These are phyloP conservation scores for Paramormyrops kingsleyae DNA, from an alignment of 2,113 vertebrate genomes.

Conservation along the genomic window DNA sequence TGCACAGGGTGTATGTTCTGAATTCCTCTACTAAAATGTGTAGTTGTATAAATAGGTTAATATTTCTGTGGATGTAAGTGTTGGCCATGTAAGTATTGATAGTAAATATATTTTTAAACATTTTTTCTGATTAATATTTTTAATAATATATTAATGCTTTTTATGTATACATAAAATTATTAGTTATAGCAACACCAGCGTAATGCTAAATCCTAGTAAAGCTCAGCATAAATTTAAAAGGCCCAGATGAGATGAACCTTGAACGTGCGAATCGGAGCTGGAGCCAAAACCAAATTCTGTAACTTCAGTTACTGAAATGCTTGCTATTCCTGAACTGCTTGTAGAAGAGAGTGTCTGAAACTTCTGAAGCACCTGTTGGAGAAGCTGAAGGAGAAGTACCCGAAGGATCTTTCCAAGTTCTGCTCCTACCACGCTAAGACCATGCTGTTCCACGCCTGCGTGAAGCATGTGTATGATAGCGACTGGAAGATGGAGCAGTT, in stretches of 20 bases:
- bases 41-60: background rate
- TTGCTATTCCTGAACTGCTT: background rate
- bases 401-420: constrained; percentile 57
- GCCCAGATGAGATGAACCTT: background rate
- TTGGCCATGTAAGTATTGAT: background rate
- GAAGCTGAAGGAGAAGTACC: constrained; percentile 55
- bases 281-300: background rate
- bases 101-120: background rate
- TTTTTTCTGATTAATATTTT: too few relatives aligned
- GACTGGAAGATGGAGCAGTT: constrained; percentile 53
- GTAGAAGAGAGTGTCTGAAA: constrained; percentile 77
- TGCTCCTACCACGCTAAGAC: constrained; percentile 78
- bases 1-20: background rate
- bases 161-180: background rate
- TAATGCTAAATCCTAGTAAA: background rate
- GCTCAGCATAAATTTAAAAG: background rate
- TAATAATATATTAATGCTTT: background rate
- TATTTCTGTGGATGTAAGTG: background rate
- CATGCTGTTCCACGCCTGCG: constrained; percentile 64
- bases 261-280: background rate
- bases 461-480: constrained; percentile 44
- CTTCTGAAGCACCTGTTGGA: constrained; percentile 75
- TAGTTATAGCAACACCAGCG: background rate
- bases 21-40: background rate
- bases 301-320: background rate